These are phyloP conservation scores for Acromyrmex heyeri DNA, from an alignment of 1,140 invertebrate species.

Conservation along the genomic window DNA sequence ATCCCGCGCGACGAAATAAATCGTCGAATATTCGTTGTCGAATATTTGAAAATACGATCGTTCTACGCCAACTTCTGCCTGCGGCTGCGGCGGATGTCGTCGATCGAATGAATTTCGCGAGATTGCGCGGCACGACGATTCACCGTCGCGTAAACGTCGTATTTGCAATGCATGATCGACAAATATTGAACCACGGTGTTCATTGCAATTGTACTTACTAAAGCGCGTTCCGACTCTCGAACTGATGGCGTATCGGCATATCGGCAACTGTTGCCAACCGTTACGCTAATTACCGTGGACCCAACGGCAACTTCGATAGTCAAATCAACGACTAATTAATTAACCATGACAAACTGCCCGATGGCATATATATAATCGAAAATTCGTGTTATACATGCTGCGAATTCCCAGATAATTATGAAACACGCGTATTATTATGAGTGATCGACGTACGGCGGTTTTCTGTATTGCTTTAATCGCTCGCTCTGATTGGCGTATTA, in stretches of 20 bases:
- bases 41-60: neutral
- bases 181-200: neutral
- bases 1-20: neutral
- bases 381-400: neutral
- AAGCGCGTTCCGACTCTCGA: neutral
- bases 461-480: neutral
- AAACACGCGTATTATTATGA: too few species aligned
- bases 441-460: neutral
- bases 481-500: neutral
- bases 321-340: conserved; percentile 15
- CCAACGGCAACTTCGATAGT: neutral
- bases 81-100: neutral
- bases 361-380: neutral
- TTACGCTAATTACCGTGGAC: neutral
- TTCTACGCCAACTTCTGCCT: neutral
- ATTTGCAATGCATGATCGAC: neutral
- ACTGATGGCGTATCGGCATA: neutral
- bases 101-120: neutral
- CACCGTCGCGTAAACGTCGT: neutral
- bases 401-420: neutral
- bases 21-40: neutral
- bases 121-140: neutral
- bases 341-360: neutral
- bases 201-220: neutral
- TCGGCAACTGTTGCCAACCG: neutral